Evolutionary conservation across 2,113 vertebrate species (phyloP).

Genomic region (Globicephala melas): DNA sequence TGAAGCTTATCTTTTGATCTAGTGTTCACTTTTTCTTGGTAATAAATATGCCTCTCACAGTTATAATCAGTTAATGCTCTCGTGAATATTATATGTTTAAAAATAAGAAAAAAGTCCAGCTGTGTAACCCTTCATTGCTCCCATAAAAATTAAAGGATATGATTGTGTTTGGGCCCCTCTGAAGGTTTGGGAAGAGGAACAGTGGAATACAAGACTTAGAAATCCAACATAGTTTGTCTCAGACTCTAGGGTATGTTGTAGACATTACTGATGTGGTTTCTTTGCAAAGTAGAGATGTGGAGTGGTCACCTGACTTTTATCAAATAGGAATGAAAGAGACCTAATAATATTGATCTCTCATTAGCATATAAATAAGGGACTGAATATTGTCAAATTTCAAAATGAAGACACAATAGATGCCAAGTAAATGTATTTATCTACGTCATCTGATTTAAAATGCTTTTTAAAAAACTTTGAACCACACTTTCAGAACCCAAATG

Average conservation of each 20-base stretch:
- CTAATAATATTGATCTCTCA: not conserved
- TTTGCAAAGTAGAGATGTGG: not conserved
- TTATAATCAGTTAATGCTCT: conserved; percentile 24
- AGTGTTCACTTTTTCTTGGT: conserved; percentile 14
- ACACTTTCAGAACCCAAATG: not conserved
- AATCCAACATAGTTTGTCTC: not conserved
- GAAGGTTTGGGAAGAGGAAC: conserved; percentile 44
- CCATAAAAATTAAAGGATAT: conserved; percentile 57
- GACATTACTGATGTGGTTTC: not conserved
- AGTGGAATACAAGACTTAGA: conserved; percentile 27
- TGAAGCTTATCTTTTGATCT: conserved; percentile 33
- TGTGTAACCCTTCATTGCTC: not conserved
- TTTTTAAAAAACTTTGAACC: not conserved
- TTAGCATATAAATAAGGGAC: not conserved
- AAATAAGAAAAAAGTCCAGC: not conserved
- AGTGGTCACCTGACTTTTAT: conserved; percentile 2
- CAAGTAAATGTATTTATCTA: not conserved
- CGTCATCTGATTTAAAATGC: not conserved
- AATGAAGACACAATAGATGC: not conserved
- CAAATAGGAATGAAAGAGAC: conserved; percentile 16
- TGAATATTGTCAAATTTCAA: not conserved
- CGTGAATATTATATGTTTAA: not conserved
- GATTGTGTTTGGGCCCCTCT: not conserved
- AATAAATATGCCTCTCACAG: not conserved
- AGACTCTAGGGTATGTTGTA: not conserved